Percentiles rank a stretch among this genome's conserved stretches.
Conservation (phyloP, 2,113 vertebrate genomes). For the Sinosuthora webbiana region DNA sequence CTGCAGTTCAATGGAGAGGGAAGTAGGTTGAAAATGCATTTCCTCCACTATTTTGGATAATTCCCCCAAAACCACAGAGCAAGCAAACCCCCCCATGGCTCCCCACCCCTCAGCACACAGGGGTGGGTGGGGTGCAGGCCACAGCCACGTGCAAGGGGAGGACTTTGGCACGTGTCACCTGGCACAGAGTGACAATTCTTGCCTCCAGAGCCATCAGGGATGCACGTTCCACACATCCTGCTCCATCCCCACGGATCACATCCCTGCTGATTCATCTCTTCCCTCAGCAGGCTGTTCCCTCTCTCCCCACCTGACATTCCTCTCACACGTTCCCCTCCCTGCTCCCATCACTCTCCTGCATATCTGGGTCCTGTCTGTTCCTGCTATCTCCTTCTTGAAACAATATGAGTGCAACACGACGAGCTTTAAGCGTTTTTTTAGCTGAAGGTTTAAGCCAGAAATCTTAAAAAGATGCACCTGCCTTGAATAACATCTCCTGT, state of each 20-base stretch:
- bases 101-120: not conserved
- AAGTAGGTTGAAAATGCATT: not conserved
- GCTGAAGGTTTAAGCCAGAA: not conserved
- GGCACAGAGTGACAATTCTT: not conserved
- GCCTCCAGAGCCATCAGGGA: not conserved
- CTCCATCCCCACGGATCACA: not conserved
- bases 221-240: not conserved
- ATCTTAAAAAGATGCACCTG: not conserved
- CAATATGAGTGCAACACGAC: not conserved
- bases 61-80: not conserved
- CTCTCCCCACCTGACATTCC: not conserved
- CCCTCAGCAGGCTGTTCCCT: not conserved
- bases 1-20: not conserved
- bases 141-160: not conserved
- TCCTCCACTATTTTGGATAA: not conserved
- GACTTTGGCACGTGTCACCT: not conserved
- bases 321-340: not conserved
- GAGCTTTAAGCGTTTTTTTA: not conserved
- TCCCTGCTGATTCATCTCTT: not conserved
- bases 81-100: not conserved
- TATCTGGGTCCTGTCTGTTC: not conserved
- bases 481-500: not conserved
- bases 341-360: not conserved
- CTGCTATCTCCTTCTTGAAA: not conserved
- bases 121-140: accelerated